Conservation (phyloP, 2,797 vertebrate genomes). For the Sebastes glaucus region DNA sequence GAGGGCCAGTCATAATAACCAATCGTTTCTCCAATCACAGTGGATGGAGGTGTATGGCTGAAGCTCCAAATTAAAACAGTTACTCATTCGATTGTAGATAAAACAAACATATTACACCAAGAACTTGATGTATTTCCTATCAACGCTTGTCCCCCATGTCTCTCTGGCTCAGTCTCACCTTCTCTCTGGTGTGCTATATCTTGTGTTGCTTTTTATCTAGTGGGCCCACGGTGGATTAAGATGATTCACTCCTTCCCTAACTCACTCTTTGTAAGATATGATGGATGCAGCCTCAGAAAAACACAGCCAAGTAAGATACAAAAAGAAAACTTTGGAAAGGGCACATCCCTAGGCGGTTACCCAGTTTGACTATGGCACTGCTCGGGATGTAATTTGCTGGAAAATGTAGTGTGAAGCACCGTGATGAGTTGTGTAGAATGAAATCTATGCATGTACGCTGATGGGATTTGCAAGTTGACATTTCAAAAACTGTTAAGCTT, state of each 20-base stretch:
- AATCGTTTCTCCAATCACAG: no score
- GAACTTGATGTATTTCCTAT: no score
- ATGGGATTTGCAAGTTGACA: conserved; percentile 18
- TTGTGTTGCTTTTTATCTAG: not conserved
- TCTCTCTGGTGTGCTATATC: not conserved
- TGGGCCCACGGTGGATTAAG: not conserved
- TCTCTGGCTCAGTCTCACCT: not conserved
- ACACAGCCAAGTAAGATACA: not conserved
- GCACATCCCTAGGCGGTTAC: not conserved
- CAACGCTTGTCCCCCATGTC: not conserved
- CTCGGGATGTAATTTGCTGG: conserved; percentile 1
- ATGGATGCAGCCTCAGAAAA: conserved; percentile 2
- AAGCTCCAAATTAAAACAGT: not conserved
- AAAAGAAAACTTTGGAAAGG: conserved; percentile 1
- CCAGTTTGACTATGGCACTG: not conserved
- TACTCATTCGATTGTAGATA: not conserved
- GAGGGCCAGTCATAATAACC: no score
- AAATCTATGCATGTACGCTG: conserved; percentile 1
- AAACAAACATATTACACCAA: not conserved
- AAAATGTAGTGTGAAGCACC: conserved; percentile 12
- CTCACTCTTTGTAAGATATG: conserved; percentile 1
- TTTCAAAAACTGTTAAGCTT: conserved; percentile 16
- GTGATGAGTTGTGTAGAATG: not conserved
- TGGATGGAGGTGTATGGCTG: not conserved
- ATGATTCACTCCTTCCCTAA: conserved; percentile 6